These are phyloP conservation scores for Serinus canaria DNA, from an alignment of 2,113 vertebrate species.

Conservation along the genomic window DNA sequence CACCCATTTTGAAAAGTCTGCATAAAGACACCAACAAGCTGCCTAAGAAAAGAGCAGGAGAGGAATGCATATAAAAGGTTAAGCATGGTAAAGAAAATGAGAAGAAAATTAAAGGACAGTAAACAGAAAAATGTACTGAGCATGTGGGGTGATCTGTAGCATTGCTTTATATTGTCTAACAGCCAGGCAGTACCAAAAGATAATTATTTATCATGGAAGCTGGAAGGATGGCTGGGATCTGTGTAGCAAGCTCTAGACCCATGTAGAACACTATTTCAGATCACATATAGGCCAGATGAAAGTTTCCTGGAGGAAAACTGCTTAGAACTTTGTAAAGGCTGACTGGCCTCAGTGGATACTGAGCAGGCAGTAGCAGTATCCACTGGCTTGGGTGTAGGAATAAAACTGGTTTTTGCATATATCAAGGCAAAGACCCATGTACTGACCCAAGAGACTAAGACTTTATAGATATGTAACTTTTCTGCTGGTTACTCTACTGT, in stretches of 20 bases:
- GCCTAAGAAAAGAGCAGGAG: neutral
- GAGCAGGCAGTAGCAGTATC: neutral
- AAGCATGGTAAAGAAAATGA: neutral
- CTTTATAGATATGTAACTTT: neutral
- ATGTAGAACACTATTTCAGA: neutral
- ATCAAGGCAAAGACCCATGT: neutral
- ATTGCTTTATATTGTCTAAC: neutral
- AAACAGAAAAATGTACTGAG: neutral
- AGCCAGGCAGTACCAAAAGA: neutral
- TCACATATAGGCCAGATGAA: neutral
- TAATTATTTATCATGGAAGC: neutral
- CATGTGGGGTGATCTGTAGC: fast-evolving
- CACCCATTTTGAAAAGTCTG: neutral
- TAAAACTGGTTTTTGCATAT: neutral
- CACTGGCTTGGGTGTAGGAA: neutral
- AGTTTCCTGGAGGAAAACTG: neutral
- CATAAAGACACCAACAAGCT: neutral
- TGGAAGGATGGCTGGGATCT: neutral
- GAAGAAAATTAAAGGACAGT: neutral
- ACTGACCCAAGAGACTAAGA: neutral
- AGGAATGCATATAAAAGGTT: neutral
- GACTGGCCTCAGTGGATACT: neutral
- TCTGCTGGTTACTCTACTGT: neutral
- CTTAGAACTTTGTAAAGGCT: neutral
- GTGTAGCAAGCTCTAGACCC: neutral